A percentile compares a stretch with the other conserved stretches of the same genome.
Evolutionary conservation across 2,113 vertebrate genomes (phyloP).

Genomic region (Anthoscopus minutus): DNA sequence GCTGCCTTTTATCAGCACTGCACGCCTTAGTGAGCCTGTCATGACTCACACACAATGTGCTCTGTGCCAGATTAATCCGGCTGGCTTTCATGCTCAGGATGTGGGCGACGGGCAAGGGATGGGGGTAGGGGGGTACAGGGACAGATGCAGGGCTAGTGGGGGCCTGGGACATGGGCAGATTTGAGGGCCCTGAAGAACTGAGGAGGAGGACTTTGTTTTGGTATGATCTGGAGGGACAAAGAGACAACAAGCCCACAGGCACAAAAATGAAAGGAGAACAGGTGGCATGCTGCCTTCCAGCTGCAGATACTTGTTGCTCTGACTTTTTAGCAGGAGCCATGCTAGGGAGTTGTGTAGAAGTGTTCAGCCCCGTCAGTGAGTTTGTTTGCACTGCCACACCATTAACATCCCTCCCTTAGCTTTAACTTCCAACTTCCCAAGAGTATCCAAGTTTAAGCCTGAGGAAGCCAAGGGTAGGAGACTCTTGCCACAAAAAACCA

Average conservation of each 20-base stretch:
- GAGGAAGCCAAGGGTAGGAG: background rate
- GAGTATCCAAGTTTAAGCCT: background rate
- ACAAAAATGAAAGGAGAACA: background rate
- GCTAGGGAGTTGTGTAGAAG: background rate
- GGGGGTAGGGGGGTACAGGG: background rate
- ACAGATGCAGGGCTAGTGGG: background rate
- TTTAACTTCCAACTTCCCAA: background rate
- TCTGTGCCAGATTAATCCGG: slow-evolving; percentile 81
- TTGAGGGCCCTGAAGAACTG: background rate
- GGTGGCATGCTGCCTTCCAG: background rate
- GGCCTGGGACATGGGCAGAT: background rate
- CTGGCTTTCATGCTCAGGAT: slow-evolving; percentile 67
- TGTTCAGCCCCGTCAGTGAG: background rate
- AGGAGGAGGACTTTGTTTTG: background rate
- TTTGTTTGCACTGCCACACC: background rate
- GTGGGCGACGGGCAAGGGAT: background rate
- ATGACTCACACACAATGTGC: slow-evolving; percentile 80
- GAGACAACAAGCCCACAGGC: background rate
- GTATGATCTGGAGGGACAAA: background rate
- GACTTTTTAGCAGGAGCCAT: background rate
- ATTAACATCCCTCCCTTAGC: background rate
- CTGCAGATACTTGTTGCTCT: background rate
- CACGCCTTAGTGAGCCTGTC: slow-evolving; percentile 86
- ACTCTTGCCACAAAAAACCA: background rate
- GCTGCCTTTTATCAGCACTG: slow-evolving; percentile 79